Percentiles rank a stretch among this genome's conserved stretches.
Evolutionary conservation across 2,888 invertebrate genomes (phyloP).

Genomic region (Cheilosia soror): DNA sequence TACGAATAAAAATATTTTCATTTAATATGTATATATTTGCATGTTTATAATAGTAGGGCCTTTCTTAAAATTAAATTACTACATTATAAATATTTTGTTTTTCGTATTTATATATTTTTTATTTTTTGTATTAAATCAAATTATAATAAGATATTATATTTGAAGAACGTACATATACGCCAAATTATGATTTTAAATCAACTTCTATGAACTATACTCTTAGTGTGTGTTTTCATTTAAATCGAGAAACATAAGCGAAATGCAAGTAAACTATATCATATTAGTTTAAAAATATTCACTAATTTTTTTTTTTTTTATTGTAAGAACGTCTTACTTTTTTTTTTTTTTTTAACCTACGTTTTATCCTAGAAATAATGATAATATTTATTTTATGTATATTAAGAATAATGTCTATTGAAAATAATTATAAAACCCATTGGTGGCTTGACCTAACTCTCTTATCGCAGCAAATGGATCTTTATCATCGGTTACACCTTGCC

Average conservation of each 20-base stretch:
- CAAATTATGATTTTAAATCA: constrained; percentile 70
- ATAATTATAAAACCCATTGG: constrained; percentile 85
- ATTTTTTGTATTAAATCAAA: constrained; percentile 65
- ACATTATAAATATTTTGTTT: constrained; percentile 59
- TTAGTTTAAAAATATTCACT: constrained; percentile 78
- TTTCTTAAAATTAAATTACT: constrained; percentile 72
- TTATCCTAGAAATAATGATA: constrained; percentile 55
- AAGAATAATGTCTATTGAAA: constrained; percentile 83
- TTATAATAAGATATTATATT: constrained; percentile 61
- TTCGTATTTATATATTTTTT: constrained; percentile 66
- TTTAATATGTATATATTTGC: constrained; percentile 70
- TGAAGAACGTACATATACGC: constrained; percentile 71
- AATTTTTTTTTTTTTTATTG: constrained; percentile 65
- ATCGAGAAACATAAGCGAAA: constrained; percentile 70
- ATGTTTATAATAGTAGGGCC: constrained; percentile 49
- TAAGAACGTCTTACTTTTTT: constrained; percentile 49
- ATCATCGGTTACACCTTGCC: constrained; percentile 78
- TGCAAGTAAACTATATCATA: constrained; percentile 73
- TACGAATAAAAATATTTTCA: constrained; percentile 72
- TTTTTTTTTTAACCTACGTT: constrained; percentile 53
- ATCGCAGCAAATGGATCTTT: constrained; percentile 85
- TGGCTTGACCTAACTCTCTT: constrained; percentile 84
- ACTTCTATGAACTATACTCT: constrained; percentile 60
- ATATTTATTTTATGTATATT: constrained; percentile 63
- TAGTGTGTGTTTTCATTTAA: constrained; percentile 63